Conservation (phyloP, 1,140 invertebrate species). For the Drusus annulatus region DNA sequence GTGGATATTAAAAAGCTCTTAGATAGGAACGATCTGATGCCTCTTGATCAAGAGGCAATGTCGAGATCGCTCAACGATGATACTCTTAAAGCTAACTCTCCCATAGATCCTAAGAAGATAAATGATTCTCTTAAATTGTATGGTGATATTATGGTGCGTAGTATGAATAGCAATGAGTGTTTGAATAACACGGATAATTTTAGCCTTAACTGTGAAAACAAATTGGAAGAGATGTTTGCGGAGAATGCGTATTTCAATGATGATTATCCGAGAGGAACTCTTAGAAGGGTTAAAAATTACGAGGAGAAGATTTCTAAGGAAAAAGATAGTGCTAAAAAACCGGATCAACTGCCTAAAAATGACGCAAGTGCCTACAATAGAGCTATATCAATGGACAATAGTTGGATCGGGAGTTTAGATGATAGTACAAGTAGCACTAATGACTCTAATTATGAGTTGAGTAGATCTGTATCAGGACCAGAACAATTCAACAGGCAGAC, state of each 20-base stretch:
- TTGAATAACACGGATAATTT: slow-evolving; percentile 51
- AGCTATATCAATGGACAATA: slow-evolving; percentile 67
- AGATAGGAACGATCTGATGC: slow-evolving; percentile 57
- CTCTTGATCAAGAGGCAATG: slow-evolving; percentile 55
- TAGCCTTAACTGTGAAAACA: slow-evolving; percentile 55
- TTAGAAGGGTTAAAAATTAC: slow-evolving; percentile 54
- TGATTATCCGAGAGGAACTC: slow-evolving; percentile 49
- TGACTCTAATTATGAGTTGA: slow-evolving; percentile 65
- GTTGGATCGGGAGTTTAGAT: slow-evolving; percentile 70
- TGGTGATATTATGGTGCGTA: slow-evolving; percentile 60
- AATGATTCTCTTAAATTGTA: too few relatives aligned
- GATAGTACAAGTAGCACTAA: slow-evolving; percentile 32
- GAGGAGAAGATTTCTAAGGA: slow-evolving; percentile 56
- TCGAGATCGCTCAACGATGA: slow-evolving; percentile 63
- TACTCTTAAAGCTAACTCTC: slow-evolving; percentile 66
- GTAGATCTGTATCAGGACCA: slow-evolving; percentile 80
- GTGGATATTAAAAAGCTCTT: slow-evolving; percentile 56
- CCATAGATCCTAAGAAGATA: slow-evolving; percentile 63
- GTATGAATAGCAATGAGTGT: slow-evolving; percentile 44
- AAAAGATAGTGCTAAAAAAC: slow-evolving; percentile 25
- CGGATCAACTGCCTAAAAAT: slow-evolving; percentile 46
- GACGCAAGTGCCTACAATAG: slow-evolving; percentile 61
- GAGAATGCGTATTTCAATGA: slow-evolving; percentile 51
- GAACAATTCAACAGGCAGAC: slow-evolving; percentile 73
- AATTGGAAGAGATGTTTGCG: slow-evolving; percentile 50